Percentiles rank a stretch among this genome's conserved stretches.
phyloP scores from a whole-genome alignment of 2,888 invertebrate genomes.

The Nycteola revayana region DNA sequence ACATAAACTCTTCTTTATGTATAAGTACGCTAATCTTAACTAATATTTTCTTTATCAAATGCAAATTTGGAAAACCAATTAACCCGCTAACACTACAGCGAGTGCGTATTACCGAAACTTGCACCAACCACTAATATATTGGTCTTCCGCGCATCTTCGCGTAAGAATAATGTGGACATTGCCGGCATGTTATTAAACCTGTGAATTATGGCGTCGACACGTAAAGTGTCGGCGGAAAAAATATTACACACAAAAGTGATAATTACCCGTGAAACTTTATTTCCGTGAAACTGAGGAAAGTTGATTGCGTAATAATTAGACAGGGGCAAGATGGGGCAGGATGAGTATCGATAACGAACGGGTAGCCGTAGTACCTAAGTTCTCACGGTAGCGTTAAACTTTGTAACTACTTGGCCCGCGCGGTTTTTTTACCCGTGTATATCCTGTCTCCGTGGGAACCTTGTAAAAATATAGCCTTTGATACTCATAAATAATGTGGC shows the following conservation, averaged over 20 bases:
- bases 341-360: conserved; percentile 9
- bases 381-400: too few relatives aligned
- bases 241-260: conserved; percentile 65
- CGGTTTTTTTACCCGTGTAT: too few relatives aligned
- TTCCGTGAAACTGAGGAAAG: conserved; percentile 65
- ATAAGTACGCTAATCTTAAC: too few relatives aligned
- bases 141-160: conserved; percentile 61
- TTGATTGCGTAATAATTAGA: conserved; percentile 40
- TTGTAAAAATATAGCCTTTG: too few relatives aligned
- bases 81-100: too few relatives aligned
- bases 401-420: too few relatives aligned
- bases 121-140: conserved; percentile 34
- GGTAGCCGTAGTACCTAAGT: not conserved
- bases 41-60: too few relatives aligned
- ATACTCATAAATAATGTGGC: too few relatives aligned
- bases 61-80: too few relatives aligned
- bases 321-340: conserved; percentile 15
- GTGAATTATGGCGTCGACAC: conserved; percentile 76
- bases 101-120: conserved; percentile 14
- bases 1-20: too few relatives aligned
- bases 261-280: conserved; percentile 73
- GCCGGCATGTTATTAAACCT: conserved; percentile 67
- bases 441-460: too few relatives aligned
- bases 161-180: conserved; percentile 46
- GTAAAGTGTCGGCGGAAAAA: conserved; percentile 54